Evolutionary conservation across 2,888 invertebrate genomes (phyloP), one percentile per base, ranked within the genome.

Genomic region (Byasa hedistus): DNA sequence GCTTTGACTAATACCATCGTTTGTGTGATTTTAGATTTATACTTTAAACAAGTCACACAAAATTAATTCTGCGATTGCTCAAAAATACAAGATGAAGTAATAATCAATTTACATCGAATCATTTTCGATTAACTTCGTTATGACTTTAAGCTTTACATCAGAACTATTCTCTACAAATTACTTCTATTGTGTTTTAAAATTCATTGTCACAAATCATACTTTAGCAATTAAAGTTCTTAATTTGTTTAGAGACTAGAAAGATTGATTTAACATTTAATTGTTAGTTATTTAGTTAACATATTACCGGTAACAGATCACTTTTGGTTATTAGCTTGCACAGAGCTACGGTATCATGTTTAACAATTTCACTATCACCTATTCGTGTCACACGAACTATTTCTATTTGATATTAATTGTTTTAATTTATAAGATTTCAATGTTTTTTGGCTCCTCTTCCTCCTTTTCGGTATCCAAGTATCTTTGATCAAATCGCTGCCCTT

Each of bases 401-500:
- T 77, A 64, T 70, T 80, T 17, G 82, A 65, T 1, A 75, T 75
- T 68, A 85, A 69, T 39, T 73, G 71, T 22, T 83, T 73, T 67
- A 79, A 69, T 69, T 70, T 81, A 17, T 76, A 72, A 70, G 85
- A 87, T 70, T 79, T 81, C 10, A 77, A 57, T 36, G 85, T 82
- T 73, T 87, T 81, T 61, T 71, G 77, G 70, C 80, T 75, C 68
- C 77, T 80, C 69, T 77, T 82, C 52, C 75, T 69, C 17, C 73
- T 68, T 65, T 76, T 82, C 23, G 84, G 80, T 21, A 92, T 74
- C 96, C 96, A 96, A 48, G 94, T 89, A 61, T 93, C 92, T 79
- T 96, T 96, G 48, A 97, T 94, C 86, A 97, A 81, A 83, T 97
- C 97, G 1, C 97, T 94, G 0, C 95, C 97, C 78, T 97, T 97